Conservation (phyloP, 1,140 invertebrate species). For the Sarcophaga bullata region DNA sequence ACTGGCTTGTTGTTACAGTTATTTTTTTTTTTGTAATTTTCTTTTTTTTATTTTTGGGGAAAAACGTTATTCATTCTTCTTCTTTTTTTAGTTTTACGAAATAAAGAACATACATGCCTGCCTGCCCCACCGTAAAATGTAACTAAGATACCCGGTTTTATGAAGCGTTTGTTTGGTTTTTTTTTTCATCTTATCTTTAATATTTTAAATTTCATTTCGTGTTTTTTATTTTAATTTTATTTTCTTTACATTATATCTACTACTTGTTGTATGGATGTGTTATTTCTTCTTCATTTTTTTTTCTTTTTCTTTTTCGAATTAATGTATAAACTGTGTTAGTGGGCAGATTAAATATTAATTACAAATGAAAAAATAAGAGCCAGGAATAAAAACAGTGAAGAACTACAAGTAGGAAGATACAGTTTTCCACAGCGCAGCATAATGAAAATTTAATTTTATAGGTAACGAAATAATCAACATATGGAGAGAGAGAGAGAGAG, state of each 20-base stretch:
- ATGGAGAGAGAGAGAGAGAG: background rate
- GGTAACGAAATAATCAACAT: background rate
- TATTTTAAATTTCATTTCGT: too few relatives aligned
- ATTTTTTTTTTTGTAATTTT: background rate
- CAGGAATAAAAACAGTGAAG: background rate
- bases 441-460: constrained; percentile 9
- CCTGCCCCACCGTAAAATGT: background rate
- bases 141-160: background rate
- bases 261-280: background rate
- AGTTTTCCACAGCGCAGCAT: background rate
- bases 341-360: constrained; percentile 26
- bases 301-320: background rate
- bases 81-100: background rate
- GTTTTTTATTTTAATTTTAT: too few relatives aligned
- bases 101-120: background rate
- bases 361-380: background rate
- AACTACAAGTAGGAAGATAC: background rate
- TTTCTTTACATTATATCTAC: too few relatives aligned
- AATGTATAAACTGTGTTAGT: constrained; percentile 19
- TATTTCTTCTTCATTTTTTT: background rate
- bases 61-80: background rate
- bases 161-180: background rate
- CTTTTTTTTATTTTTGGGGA: background rate
- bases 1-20: background rate
- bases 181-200: background rate